Percentiles rank a stretch among this genome's conserved stretches.
Evolutionary conservation across 2,797 vertebrate genomes (phyloP).

Genomic region (Chloroceryle inda): DNA sequence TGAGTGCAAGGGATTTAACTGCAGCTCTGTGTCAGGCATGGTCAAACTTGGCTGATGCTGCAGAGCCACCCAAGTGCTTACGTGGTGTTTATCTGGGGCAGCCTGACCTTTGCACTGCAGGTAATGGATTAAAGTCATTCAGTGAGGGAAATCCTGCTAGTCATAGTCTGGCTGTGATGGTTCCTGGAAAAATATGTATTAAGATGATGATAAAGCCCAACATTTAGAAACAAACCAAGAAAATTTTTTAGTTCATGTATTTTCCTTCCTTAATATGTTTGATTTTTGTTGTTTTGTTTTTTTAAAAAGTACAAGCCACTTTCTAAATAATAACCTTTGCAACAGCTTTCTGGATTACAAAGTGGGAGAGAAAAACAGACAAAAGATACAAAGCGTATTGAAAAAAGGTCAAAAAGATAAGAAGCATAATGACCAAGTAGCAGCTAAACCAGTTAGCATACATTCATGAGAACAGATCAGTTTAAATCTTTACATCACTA

Average conservation of each 20-base stretch:
- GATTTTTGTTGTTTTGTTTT: neutral
- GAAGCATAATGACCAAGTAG: neutral
- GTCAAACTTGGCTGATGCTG: neutral
- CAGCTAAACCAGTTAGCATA: neutral
- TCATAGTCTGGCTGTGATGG: neutral
- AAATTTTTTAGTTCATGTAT: neutral
- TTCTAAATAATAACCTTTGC: neutral
- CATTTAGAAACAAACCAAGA: neutral
- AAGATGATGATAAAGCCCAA: neutral
- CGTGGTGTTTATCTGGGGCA: rapidly evolving
- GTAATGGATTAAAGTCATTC: neutral
- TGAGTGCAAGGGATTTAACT: neutral
- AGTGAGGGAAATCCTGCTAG: neutral
- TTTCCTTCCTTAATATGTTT: neutral
- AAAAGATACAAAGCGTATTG: neutral
- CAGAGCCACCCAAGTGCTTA: neutral
- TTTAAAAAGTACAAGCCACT: neutral
- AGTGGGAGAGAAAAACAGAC: neutral
- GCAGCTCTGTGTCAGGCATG: rapidly evolving
- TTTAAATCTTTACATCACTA: neutral
- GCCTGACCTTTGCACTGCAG: neutral
- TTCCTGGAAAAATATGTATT: neutral
- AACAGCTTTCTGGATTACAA: neutral
- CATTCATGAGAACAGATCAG: neutral
- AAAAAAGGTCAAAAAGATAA: neutral